These are phyloP conservation scores for Bradypodion ventrale DNA, from an alignment of 2,797 vertebrate species.

Conservation along the genomic window DNA sequence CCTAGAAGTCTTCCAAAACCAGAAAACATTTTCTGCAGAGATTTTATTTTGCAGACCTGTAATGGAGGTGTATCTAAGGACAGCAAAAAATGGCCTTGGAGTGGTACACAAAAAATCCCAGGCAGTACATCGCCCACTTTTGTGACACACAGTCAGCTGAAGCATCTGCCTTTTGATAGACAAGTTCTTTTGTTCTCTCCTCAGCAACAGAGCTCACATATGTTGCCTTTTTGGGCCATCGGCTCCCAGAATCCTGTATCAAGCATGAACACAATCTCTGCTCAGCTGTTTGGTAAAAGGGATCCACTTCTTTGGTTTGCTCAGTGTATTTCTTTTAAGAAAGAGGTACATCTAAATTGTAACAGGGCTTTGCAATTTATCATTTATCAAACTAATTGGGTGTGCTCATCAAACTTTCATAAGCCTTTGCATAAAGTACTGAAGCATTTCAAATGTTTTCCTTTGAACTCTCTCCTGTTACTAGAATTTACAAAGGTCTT, in stretches of 20 bases:
- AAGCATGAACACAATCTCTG: not conserved
- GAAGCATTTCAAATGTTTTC: slow-evolving; percentile 4
- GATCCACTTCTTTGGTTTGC: not conserved
- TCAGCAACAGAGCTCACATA: not conserved
- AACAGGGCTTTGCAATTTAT: not conserved
- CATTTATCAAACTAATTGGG: slow-evolving; percentile 1
- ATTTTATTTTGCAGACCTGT: too few relatives aligned
- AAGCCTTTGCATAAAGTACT: slow-evolving; percentile 14
- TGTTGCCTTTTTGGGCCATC: not conserved
- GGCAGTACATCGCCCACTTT: too few relatives aligned
- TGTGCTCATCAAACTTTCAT: slow-evolving; percentile 27
- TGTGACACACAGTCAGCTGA: too few relatives aligned
- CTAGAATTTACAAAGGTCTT: slow-evolving; percentile 13
- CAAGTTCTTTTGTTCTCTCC: too few relatives aligned
- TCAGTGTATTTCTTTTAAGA: not conserved
- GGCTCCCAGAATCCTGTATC: not conserved
- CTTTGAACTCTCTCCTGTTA: slow-evolving; percentile 13
- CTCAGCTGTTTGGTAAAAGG: too few relatives aligned
- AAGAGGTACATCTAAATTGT: not conserved
- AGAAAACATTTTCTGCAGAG: too few relatives aligned
- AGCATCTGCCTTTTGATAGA: too few relatives aligned
- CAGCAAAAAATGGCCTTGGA: too few relatives aligned
- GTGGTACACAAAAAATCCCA: too few relatives aligned
- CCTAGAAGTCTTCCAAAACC: too few relatives aligned
- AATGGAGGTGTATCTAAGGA: too few relatives aligned